A percentile compares a stretch with the other conserved stretches of the same genome.
These are phyloP conservation scores for Pinna nobilis DNA, from an alignment of 1,140 invertebrate species.

Conservation along the genomic window DNA sequence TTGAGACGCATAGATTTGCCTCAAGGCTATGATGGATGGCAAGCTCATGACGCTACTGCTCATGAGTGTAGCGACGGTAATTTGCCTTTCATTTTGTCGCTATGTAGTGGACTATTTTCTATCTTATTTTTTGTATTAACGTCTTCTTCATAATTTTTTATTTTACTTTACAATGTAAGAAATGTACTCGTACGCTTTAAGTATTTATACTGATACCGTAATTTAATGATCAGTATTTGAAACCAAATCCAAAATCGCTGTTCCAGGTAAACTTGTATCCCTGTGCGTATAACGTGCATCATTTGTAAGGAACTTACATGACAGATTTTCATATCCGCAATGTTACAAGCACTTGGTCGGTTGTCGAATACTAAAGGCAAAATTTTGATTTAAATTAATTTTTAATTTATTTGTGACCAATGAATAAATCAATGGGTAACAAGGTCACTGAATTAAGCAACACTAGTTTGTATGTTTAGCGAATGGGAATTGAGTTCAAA, in stretches of 20 bases:
- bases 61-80: constrained; percentile 83
- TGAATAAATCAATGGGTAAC: no score
- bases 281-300: no score
- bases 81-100: background rate
- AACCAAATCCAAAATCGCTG: background rate
- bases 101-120: background rate
- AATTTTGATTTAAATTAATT: no score
- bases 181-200: background rate
- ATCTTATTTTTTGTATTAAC: background rate
- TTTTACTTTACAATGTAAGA: background rate
- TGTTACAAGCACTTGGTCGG: no score
- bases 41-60: constrained; percentile 79
- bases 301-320: no score
- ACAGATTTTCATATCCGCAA: no score
- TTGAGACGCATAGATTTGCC: constrained; percentile 90
- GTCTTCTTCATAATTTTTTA: background rate
- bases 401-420: no score
- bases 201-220: background rate
- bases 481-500: no score
- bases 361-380: no score
- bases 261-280: no score
- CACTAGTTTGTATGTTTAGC: no score
- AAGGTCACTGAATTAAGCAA: no score
- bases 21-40: constrained; percentile 89
- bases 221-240: background rate